Evolutionary conservation across 2,888 invertebrate genomes (phyloP).

Genomic region (Hirtodrosophila cameraria): DNA sequence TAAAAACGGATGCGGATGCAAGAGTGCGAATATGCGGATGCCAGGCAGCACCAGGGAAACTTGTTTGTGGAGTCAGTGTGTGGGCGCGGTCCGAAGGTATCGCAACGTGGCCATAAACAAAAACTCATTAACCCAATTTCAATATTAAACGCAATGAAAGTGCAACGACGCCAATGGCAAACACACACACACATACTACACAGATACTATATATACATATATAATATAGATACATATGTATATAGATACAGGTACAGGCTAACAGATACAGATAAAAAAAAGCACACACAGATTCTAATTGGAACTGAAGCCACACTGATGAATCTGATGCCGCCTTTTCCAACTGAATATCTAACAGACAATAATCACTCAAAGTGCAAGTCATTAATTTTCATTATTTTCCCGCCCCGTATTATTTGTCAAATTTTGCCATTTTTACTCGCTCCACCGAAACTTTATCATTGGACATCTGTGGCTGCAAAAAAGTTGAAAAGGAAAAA

Average conservation of each 20-base stretch:
- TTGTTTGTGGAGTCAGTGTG: constrained; percentile 6
- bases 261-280: constrained; percentile 3
- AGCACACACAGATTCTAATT: constrained; percentile 4
- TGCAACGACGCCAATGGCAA: constrained; percentile 51
- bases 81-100: constrained; percentile 28
- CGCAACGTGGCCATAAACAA: constrained; percentile 58
- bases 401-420: constrained; percentile 46
- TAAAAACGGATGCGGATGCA: constrained; percentile 4
- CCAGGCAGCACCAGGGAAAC: not conserved
- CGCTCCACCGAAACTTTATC: too few relatives aligned
- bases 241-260: constrained; percentile 15
- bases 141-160: constrained; percentile 65
- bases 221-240: constrained; percentile 4
- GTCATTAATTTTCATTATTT: constrained; percentile 62
- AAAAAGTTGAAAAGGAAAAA: too few relatives aligned
- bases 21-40: constrained; percentile 17
- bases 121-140: constrained; percentile 76
- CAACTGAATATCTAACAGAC: constrained; percentile 15
- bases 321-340: not conserved
- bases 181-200: constrained; percentile 13
- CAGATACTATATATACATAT: too few relatives aligned
- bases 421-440: constrained; percentile 15
- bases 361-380: constrained; percentile 55
- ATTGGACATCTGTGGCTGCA: too few relatives aligned
- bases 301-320: not conserved